These are phyloP conservation scores for Platyrinchus mystaceus DNA, from an alignment of 2,797 vertebrate genomes.

Conservation along the genomic window DNA sequence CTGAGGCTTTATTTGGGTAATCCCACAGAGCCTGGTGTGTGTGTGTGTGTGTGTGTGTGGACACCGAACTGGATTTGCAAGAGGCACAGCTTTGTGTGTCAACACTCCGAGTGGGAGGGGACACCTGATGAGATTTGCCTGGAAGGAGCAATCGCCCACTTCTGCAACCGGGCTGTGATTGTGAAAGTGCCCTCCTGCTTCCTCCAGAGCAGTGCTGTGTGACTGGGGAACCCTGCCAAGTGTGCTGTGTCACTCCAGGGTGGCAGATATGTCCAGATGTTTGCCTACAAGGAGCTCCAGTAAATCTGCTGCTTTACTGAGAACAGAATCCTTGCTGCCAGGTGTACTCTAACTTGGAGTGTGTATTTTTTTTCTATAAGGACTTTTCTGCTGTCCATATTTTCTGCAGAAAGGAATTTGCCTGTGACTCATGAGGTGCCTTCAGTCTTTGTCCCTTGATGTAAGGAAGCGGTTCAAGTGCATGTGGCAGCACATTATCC, in stretches of 20 bases:
- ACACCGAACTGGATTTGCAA: background rate
- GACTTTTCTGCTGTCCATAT: rapidly evolving
- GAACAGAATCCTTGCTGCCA: background rate
- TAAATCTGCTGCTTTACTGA: background rate
- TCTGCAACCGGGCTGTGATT: background rate
- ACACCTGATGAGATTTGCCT: background rate
- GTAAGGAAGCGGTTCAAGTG: background rate
- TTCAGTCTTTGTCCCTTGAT: background rate
- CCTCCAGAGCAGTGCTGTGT: background rate
- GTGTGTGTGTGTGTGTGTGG: background rate
- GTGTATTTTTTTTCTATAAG: rapidly evolving
- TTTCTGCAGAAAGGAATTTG: background rate
- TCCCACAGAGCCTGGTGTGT: background rate
- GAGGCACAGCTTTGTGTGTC: conserved; percentile 3
- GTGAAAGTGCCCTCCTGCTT: background rate
- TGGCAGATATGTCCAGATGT: background rate
- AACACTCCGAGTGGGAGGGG: background rate
- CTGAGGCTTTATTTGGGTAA: background rate
- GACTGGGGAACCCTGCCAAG: background rate
- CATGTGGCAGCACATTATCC: background rate
- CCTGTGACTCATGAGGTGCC: background rate
- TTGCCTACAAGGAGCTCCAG: background rate
- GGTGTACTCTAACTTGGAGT: rapidly evolving
- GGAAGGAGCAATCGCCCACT: background rate
- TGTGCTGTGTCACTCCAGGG: background rate